phyloP scores from a whole-genome alignment of 2,888 invertebrate genomes.

The Lasiommata megera region DNA sequence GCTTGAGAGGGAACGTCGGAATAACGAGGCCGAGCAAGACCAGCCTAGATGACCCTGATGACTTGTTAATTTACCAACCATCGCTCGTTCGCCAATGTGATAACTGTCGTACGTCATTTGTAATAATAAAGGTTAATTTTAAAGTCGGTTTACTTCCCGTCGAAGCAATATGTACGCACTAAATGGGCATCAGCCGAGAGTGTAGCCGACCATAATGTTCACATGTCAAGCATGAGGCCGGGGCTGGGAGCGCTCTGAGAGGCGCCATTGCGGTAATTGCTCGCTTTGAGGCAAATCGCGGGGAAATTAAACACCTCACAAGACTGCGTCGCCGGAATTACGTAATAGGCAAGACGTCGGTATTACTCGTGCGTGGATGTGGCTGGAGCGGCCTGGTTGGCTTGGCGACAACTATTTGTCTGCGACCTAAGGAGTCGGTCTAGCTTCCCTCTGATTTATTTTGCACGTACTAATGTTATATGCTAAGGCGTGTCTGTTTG shows the following conservation, averaged over 20 bases:
- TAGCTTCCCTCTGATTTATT: too few relatives aligned
- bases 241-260: conserved; percentile 28
- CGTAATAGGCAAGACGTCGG: neutral
- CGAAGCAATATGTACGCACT: neutral
- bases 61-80: too few relatives aligned
- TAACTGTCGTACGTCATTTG: too few relatives aligned
- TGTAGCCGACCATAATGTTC: conserved; percentile 15
- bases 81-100: too few relatives aligned
- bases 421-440: neutral
- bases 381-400: neutral
- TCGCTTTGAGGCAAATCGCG: conserved; percentile 28
- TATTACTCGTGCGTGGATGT: neutral
- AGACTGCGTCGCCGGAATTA: conserved; percentile 13
- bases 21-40: too few relatives aligned
- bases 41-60: too few relatives aligned
- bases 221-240: conserved; percentile 13
- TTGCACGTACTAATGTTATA: too few relatives aligned
- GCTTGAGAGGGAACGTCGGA: too few relatives aligned
- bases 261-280: conserved; percentile 33
- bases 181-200: conserved; percentile 10
- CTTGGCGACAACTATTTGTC: neutral
- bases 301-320: conserved; percentile 26
- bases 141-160: neutral
- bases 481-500: too few relatives aligned
- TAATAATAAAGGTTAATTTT: too few relatives aligned